Percentiles rank a stretch among this genome's conserved stretches.
Conservation (phyloP, 2,888 invertebrate species). For the Temnothorax unifasciatus region DNA sequence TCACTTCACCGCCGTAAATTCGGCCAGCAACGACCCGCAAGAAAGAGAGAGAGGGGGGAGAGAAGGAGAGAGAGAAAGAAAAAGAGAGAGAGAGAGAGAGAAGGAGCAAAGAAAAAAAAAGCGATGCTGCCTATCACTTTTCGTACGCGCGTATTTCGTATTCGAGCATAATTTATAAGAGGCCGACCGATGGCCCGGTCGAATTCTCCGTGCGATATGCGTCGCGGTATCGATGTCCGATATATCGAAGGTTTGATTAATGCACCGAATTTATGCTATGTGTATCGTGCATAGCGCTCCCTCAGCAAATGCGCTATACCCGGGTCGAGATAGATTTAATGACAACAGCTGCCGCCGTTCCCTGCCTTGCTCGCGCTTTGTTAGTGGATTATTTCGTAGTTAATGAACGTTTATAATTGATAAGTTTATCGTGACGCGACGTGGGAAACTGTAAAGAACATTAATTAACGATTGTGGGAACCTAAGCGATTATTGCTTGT, state of each 20-base stretch:
- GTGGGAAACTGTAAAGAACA: conserved; percentile 24
- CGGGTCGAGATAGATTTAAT: conserved; percentile 48
- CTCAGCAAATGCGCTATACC: conserved; percentile 25
- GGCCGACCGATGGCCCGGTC: conserved; percentile 15
- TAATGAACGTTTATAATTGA: conserved; percentile 53
- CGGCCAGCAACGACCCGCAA: neutral
- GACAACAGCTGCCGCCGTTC: conserved; percentile 43
- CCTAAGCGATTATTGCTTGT: neutral
- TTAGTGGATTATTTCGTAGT: conserved; percentile 43
- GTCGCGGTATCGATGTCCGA: conserved; percentile 52
- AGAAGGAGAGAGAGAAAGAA: neutral
- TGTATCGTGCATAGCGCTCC: conserved; percentile 18
- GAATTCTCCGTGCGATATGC: neutral
- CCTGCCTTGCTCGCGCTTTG: conserved; percentile 2
- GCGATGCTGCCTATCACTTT: neutral
- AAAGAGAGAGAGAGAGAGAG: no score
- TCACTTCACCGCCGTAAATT: conserved; percentile 20
- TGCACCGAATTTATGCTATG: conserved; percentile 47
- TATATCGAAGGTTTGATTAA: conserved; percentile 51
- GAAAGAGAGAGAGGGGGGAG: no score
- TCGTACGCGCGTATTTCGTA: neutral
- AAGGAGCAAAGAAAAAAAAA: neutral
- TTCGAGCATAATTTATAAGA: conserved; percentile 40
- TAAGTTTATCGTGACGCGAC: conserved; percentile 37
- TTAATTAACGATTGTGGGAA: conserved; percentile 32